phyloP scores from a whole-genome alignment of 1,140 invertebrate genomes.

The Pogonognathellus flavescens region DNA sequence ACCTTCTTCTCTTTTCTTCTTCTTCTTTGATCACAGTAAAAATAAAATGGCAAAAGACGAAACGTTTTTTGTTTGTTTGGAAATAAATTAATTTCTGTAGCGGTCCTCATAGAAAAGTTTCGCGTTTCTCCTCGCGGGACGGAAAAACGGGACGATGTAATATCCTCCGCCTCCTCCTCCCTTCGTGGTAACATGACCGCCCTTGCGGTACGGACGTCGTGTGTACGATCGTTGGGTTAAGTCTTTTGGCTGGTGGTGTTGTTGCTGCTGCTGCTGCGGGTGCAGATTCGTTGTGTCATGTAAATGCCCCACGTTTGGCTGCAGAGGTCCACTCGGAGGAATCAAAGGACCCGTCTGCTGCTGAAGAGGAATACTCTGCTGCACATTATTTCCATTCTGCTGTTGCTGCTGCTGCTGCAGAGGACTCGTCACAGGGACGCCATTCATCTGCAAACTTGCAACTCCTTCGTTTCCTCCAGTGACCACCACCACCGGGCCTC shows the following conservation, averaged over 20 bases:
- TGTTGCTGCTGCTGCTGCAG: neutral
- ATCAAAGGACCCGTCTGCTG: too few relatives aligned
- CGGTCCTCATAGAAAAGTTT: slow-evolving; percentile 23
- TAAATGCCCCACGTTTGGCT: neutral
- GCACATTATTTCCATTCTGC: neutral
- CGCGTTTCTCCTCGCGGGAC: neutral
- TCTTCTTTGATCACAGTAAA: too few relatives aligned
- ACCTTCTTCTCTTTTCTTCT: too few relatives aligned
- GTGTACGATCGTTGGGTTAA: slow-evolving; percentile 38
- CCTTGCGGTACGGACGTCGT: slow-evolving; percentile 14
- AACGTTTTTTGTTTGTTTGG: too few relatives aligned
- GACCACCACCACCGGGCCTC: too few relatives aligned
- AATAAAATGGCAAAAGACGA: too few relatives aligned
- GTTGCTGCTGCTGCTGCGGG: neutral
- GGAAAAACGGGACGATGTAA: slow-evolving; percentile 29
- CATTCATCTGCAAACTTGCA: neutral
- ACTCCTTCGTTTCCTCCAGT: too few relatives aligned
- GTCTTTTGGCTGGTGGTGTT: neutral
- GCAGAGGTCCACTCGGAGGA: neutral
- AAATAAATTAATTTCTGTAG: slow-evolving; percentile 39
- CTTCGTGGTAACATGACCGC: neutral
- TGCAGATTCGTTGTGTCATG: neutral
- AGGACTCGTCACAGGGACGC: neutral
- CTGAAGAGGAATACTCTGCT: neutral
- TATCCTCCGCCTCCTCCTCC: neutral